Evolutionary conservation across 1,140 invertebrate genomes (phyloP).

Genomic region (Xylocopa sonorina): DNA sequence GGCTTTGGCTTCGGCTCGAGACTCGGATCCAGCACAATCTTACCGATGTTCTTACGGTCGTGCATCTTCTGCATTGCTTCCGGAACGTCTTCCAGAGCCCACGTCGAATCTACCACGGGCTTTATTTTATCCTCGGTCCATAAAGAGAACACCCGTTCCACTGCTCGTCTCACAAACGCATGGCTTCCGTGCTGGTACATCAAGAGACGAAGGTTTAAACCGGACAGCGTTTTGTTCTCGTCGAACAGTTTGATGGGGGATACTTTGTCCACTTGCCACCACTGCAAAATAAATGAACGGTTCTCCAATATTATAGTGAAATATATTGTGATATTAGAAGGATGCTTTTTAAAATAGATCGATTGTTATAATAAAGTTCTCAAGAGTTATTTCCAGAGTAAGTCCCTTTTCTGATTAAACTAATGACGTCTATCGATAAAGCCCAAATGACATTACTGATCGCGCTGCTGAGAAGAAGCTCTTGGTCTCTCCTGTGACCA

Average conservation of each 20-base stretch:
- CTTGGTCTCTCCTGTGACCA: slow-evolving; percentile 93
- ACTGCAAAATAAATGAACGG: slow-evolving; percentile 80
- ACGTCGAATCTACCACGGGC: slow-evolving; percentile 91
- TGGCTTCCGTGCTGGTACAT: slow-evolving; percentile 90
- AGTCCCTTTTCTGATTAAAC: background rate
- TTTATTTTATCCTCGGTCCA: slow-evolving; percentile 91
- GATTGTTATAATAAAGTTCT: no score
- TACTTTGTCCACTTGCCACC: slow-evolving; percentile 96
- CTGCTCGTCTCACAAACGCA: slow-evolving; percentile 86
- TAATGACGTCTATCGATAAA: background rate
- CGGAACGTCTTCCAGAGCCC: slow-evolving; percentile 92
- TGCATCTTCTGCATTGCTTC: slow-evolving; percentile 97
- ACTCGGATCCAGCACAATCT: slow-evolving; percentile 91
- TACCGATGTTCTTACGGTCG: slow-evolving; percentile 95
- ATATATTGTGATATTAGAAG: no score
- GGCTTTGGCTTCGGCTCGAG: slow-evolving; percentile 90
- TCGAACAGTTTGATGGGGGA: slow-evolving; percentile 94
- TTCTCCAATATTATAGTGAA: background rate
- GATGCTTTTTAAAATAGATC: no score
- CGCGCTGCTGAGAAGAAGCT: slow-evolving; percentile 93
- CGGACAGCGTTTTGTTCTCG: slow-evolving; percentile 92
- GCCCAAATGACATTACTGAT: slow-evolving; percentile 83
- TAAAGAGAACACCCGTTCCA: slow-evolving; percentile 88
- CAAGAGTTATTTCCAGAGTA: background rate
- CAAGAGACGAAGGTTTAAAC: slow-evolving; percentile 92